phyloP scores from a whole-genome alignment of 2,888 invertebrate genomes.

The Zhuqinia jingwanae region DNA sequence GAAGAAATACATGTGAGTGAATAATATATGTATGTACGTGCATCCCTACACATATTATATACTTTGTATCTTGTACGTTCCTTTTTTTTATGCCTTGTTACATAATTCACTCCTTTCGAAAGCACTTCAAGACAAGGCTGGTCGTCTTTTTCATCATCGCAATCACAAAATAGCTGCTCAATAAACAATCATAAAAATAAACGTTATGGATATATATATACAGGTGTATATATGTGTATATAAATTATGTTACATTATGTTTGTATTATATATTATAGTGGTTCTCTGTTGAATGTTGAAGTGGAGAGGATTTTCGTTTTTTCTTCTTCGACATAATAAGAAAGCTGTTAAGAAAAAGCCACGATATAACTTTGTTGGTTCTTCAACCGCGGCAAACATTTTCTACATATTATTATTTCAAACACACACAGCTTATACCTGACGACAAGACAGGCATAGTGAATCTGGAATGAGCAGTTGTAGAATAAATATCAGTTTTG shows the following conservation, averaged over 20 bases:
- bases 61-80: too few species aligned
- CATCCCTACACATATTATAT: neutral
- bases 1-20: neutral
- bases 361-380: too few species aligned
- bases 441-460: too few species aligned
- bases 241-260: too few species aligned
- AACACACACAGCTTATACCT: constrained; percentile 6
- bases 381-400: too few species aligned
- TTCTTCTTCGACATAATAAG: constrained; percentile 14
- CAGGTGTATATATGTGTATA: too few species aligned
- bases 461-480: constrained; percentile 10
- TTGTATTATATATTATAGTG: too few species aligned
- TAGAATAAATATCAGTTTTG: neutral
- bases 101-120: too few species aligned
- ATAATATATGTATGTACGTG: neutral
- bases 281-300: neutral
- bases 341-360: neutral
- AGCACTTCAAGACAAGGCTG: too few species aligned
- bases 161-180: constrained; percentile 11
- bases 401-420: constrained; percentile 32
- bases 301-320: too few species aligned
- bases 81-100: too few species aligned
- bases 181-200: constrained; percentile 33
- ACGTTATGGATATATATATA: neutral
- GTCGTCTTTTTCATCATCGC: too few species aligned